A percentile compares a stretch with the other conserved stretches of the same genome.
Conservation (phyloP, 1,140 invertebrate genomes). For the Berghia stephanieae region DNA sequence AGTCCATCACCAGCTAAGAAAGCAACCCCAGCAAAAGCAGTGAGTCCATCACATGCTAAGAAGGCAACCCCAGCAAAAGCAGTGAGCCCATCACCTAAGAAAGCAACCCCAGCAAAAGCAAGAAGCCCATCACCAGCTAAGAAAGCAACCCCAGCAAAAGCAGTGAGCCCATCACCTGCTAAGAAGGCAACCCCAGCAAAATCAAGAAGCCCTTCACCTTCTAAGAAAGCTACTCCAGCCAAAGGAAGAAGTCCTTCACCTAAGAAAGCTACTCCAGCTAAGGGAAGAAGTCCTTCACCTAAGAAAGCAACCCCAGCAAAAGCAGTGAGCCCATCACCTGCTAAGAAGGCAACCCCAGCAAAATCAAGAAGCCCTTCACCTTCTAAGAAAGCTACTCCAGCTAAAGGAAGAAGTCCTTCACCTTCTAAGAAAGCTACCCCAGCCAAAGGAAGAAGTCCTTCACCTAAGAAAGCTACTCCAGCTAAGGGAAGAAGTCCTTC, state of each 20-base stretch:
- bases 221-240: not conserved
- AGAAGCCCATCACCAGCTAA: not conserved
- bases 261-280: constrained; percentile 23
- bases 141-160: not conserved
- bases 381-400: not conserved
- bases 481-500: not conserved
- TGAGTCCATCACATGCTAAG: constrained; percentile 20
- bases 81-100: constrained; percentile 5
- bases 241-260: constrained; percentile 21
- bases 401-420: not conserved
- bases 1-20: not conserved
- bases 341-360: not conserved
- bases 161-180: not conserved
- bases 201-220: constrained; percentile 16
- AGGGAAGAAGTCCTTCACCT: constrained; percentile 27
- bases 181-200: constrained; percentile 22
- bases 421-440: not conserved
- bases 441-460: constrained; percentile 9
- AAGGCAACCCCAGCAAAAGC: constrained; percentile 10
- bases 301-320: constrained; percentile 18
- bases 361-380: not conserved
- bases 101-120: not conserved
- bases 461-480: constrained; percentile 20
- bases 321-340: not conserved
- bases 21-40: not conserved